Base-by-base conservation (phyloP, 2,888 invertebrate species). In the Epinotia ramella region DNA sequence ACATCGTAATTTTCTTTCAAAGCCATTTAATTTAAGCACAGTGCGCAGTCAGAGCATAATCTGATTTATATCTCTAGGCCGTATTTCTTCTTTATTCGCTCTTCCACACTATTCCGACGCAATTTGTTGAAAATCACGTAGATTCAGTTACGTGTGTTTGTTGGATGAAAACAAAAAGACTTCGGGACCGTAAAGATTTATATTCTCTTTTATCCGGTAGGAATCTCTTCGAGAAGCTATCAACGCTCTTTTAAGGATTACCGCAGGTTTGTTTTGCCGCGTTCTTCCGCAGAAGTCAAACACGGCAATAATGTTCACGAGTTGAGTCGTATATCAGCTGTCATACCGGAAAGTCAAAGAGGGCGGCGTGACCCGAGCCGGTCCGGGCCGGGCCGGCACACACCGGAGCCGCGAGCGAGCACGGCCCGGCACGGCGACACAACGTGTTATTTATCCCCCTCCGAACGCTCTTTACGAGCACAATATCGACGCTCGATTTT, bases 371-470 rank as follows among this genome's bases (percentile, higher is more conserved):
- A 46, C 13, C 28, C 11, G 67, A 20, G 59, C 63, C 64, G 72
- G 44, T 46, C 40, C 40, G 72, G 24, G 57, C 40, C 40, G 72
- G 24, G 57, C 72, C 57, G 62, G 68, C 46, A 60, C 18, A 67
- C 24, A 28, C 64, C 16, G 64, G 64, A 44, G 46, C 64, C 63
- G 24, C 24, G 44, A 62, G 59, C 72, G 62, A 62, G 46, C 71
- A 66, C 73, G 60, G 78, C 80, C 82, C 80, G 80, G 79, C 81
- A 80, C 81, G 81, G 77, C 84, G 84, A 81, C 86, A 80, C 86
- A 84, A 86, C 84, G 84, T 87, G 88, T 91, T 92, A 91, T 91
- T 91, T 91, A 91, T 91, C 87, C 87, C 82, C 86, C 82, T 82
- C 84, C 86, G 83, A 88, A 87, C 85, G 83, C 87, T 87, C 87